Conservation (phyloP, 2,113 vertebrate species). For the Odontophorus gujanensis region DNA sequence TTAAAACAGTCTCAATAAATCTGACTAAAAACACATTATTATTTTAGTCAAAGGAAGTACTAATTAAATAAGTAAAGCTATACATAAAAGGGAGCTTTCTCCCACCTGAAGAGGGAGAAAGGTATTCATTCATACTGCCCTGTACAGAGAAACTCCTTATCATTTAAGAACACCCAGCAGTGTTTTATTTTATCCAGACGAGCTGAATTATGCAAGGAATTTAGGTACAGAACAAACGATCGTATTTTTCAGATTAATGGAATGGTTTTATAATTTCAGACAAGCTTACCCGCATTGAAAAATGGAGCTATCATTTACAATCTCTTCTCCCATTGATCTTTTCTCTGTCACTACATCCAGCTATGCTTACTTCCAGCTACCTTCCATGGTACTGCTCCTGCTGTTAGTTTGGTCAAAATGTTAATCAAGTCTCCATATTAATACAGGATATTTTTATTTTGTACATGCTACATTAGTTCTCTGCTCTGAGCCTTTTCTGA, state of each 20-base stretch:
- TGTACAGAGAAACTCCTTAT: background rate
- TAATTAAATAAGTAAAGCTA: background rate
- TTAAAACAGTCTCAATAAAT: background rate
- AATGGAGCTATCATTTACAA: background rate
- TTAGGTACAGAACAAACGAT: background rate
- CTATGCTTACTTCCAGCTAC: background rate
- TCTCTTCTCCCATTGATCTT: background rate
- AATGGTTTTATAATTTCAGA: background rate
- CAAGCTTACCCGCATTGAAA: background rate
- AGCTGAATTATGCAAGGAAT: background rate
- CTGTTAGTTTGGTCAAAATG: background rate
- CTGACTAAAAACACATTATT: background rate
- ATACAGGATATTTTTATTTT: accelerated
- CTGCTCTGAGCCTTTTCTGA: background rate
- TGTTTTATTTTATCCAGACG: background rate
- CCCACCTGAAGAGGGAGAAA: background rate
- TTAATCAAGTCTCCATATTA: background rate
- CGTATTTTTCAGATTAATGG: background rate
- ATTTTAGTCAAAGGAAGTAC: background rate
- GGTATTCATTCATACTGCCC: background rate
- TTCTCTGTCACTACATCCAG: background rate
- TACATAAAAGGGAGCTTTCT: background rate
- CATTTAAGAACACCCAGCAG: background rate
- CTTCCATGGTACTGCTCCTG: background rate
- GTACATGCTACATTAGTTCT: background rate